A percentile compares a stretch with the other conserved stretches of the same genome.
Evolutionary conservation across 2,888 invertebrate genomes (phyloP).

Genomic region (Epiblema foenella): DNA sequence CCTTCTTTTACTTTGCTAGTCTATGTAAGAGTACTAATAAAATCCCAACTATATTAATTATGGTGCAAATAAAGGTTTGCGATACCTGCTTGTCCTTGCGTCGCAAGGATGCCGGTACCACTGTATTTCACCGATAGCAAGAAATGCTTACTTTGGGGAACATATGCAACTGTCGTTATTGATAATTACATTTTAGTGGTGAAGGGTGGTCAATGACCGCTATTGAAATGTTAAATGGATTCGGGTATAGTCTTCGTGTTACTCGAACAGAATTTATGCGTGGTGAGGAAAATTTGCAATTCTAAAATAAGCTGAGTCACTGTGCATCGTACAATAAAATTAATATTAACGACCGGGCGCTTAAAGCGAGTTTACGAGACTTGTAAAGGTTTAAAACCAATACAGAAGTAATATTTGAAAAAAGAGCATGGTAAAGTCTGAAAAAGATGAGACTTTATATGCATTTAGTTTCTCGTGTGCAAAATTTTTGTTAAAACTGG

Average conservation of each 20-base stretch:
- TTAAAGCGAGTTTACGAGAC: constrained; percentile 1
- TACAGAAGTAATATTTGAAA: constrained; percentile 6
- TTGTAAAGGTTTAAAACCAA: constrained; percentile 13
- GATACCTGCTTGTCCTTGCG: too few relatives aligned
- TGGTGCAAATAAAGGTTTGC: too few relatives aligned
- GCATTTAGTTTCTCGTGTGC: background rate
- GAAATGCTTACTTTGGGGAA: too few relatives aligned
- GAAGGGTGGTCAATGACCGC: too few relatives aligned
- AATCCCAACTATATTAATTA: too few relatives aligned
- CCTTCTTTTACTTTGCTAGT: too few relatives aligned
- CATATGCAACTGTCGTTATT: too few relatives aligned
- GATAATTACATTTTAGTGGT: too few relatives aligned
- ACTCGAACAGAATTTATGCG: constrained; percentile 41
- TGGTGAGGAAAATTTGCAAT: constrained; percentile 55
- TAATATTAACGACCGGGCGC: constrained; percentile 26
- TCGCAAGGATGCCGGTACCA: too few relatives aligned
- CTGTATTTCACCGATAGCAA: too few relatives aligned
- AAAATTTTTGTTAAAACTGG: background rate
- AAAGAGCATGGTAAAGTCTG: background rate
- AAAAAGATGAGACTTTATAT: background rate
- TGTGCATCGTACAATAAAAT: constrained; percentile 38
- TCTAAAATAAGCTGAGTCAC: constrained; percentile 53
- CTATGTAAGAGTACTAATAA: too few relatives aligned
- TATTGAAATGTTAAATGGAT: too few relatives aligned
- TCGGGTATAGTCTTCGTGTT: constrained; percentile 26